Conservation (phyloP, 2,797 vertebrate genomes). For the Octomys mimax region DNA sequence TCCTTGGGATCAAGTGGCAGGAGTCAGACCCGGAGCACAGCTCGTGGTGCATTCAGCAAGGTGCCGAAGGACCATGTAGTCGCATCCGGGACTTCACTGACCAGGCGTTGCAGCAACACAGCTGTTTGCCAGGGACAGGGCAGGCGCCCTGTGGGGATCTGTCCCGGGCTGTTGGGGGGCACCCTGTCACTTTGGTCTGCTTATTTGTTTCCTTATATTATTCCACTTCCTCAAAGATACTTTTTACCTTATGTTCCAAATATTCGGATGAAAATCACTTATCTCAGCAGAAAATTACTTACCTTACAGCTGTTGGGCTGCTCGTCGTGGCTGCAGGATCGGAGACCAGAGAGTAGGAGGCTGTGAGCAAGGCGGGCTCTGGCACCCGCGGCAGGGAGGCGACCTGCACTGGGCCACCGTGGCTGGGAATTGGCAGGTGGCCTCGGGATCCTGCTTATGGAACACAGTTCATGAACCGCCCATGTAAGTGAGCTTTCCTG, state of each 20-base stretch:
- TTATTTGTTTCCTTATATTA: background rate
- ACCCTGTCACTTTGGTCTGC: too few relatives aligned
- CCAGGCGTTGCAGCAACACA: accelerated
- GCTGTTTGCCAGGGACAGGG: accelerated
- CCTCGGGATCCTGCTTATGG: too few relatives aligned
- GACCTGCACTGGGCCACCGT: background rate
- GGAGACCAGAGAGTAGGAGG: too few relatives aligned
- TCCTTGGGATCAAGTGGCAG: background rate
- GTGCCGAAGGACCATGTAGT: background rate
- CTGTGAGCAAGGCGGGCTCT: too few relatives aligned
- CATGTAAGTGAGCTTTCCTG: background rate
- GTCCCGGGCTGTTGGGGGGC: accelerated
- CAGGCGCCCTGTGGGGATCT: accelerated
- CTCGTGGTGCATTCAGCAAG: accelerated
- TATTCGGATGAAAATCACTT: background rate
- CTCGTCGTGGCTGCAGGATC: background rate
- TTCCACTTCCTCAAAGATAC: background rate
- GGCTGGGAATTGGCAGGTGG: background rate
- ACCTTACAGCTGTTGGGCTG: background rate
- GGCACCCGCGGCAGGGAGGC: background rate
- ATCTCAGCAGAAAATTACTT: background rate
- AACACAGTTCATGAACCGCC: background rate
- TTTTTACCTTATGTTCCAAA: background rate
- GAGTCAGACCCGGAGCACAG: background rate
- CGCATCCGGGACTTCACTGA: background rate